Conservation (phyloP, 1,140 invertebrate species). For the Drosophila pruinosa region DNA sequence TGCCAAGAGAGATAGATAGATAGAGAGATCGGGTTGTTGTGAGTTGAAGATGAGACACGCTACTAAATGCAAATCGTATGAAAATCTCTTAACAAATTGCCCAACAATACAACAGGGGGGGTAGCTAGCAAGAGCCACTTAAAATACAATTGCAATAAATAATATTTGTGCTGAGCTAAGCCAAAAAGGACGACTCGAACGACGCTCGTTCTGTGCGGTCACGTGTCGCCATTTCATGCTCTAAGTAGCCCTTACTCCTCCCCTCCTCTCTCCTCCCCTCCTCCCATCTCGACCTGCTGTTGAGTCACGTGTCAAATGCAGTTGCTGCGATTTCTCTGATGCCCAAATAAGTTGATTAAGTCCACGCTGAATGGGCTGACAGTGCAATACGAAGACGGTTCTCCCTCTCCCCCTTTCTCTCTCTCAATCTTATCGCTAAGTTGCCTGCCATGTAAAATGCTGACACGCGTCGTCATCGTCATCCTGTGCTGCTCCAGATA, state of each 20-base stretch:
- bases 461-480: conserved; percentile 61
- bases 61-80: background rate
- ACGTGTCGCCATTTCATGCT: conserved; percentile 78
- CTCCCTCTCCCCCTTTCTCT: background rate
- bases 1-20: conserved; percentile 16
- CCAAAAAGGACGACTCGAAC: conserved; percentile 50
- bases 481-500: conserved; percentile 51
- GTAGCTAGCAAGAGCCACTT: conserved; percentile 43
- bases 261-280: background rate
- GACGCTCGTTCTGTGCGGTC: conserved; percentile 26
- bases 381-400: background rate
- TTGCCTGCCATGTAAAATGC: conserved; percentile 68
- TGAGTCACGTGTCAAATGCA: conserved; percentile 68
- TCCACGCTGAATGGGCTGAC: background rate
- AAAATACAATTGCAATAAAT: conserved; percentile 82
- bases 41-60: no score
- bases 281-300: no score
- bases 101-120: conserved; percentile 1
- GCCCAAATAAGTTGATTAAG: conserved; percentile 74
- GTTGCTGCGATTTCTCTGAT: conserved; percentile 39
- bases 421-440: conserved; percentile 20
- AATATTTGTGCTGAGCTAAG: conserved; percentile 76
- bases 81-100: conserved; percentile 63
- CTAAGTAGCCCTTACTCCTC: conserved; percentile 55
- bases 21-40: background rate